phyloP scores from a whole-genome alignment of 2,113 vertebrate species.

The Stigmatopora argus region DNA sequence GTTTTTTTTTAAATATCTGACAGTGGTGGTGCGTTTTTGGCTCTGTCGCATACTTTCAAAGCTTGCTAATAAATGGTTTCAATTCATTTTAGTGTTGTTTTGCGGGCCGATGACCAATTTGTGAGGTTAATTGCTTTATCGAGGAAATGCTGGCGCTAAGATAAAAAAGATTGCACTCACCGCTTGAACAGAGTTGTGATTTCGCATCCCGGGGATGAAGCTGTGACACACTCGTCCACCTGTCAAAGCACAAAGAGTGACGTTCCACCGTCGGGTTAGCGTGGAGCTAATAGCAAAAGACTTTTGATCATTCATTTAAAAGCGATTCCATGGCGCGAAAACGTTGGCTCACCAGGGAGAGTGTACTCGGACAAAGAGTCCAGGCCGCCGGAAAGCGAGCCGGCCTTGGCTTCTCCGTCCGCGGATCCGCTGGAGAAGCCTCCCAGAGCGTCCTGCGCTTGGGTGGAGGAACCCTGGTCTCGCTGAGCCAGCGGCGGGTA shows the following conservation, averaged over 20 bases:
- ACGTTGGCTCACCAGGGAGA: slow-evolving; percentile 64
- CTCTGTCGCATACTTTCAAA: too few species aligned
- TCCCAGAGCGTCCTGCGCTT: slow-evolving; percentile 80
- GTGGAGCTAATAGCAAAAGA: too few species aligned
- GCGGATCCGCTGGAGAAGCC: slow-evolving; percentile 68
- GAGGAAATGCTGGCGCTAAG: too few species aligned
- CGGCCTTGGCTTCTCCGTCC: slow-evolving; percentile 52
- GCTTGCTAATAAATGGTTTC: too few species aligned
- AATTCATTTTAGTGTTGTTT: too few species aligned
- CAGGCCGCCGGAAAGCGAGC: slow-evolving; percentile 48
- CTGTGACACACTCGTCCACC: slow-evolving; percentile 72
- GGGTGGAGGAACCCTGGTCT: slow-evolving; percentile 67
- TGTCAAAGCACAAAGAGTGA: slow-evolving; percentile 27
- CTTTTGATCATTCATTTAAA: neutral
- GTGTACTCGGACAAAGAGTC: slow-evolving; percentile 75
- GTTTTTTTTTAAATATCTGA: too few species aligned
- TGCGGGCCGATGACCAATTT: too few species aligned
- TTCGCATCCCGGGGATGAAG: slow-evolving; percentile 73
- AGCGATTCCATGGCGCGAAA: neutral
- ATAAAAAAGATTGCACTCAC: slow-evolving; percentile 45
- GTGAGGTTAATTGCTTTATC: too few species aligned
- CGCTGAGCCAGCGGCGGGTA: slow-evolving; percentile 69
- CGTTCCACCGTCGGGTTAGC: too few species aligned
- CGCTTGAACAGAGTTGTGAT: slow-evolving; percentile 56
- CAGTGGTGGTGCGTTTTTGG: too few species aligned